Percentiles rank a stretch among this genome's conserved stretches.
Conservation (phyloP, 2,113 vertebrate genomes). For the Lutjanus erythropterus region DNA sequence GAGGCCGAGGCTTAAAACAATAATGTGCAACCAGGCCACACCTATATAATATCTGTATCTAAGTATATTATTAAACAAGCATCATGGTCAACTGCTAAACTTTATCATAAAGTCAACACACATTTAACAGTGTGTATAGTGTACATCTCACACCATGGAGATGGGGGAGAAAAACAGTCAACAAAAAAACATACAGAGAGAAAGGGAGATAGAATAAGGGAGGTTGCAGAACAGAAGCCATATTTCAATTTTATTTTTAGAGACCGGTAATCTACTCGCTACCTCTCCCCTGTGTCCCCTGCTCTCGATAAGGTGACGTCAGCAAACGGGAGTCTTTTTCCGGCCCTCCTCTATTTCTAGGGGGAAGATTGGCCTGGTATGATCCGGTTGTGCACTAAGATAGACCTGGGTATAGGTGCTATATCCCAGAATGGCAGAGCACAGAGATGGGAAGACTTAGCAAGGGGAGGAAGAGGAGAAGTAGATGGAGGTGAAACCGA, state of each 20-base stretch:
- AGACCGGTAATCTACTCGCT: constrained; percentile 64
- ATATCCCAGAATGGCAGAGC: constrained; percentile 55
- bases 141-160: background rate
- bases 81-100: constrained; percentile 45
- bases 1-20: constrained; percentile 86
- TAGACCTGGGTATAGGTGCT: constrained; percentile 52
- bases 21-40: constrained; percentile 83
- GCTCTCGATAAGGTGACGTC: constrained; percentile 73
- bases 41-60: constrained; percentile 52
- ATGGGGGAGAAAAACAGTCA: constrained; percentile 21
- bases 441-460: constrained; percentile 45
- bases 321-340: constrained; percentile 72
- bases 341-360: constrained; percentile 73
- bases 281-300: constrained; percentile 59
- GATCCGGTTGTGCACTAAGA: constrained; percentile 65
- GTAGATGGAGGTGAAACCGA: constrained; percentile 73
- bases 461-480: constrained; percentile 58
- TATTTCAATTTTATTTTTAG: constrained; percentile 79
- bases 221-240: constrained; percentile 63
- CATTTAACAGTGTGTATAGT: constrained; percentile 15
- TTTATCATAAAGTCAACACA: constrained; percentile 43
- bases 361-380: constrained; percentile 56
- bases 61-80: constrained; percentile 55
- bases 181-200: constrained; percentile 24
- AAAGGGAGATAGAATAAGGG: constrained; percentile 20